These are phyloP conservation scores for Antheraea assamensis DNA, from an alignment of 2,888 invertebrate species.

Conservation along the genomic window DNA sequence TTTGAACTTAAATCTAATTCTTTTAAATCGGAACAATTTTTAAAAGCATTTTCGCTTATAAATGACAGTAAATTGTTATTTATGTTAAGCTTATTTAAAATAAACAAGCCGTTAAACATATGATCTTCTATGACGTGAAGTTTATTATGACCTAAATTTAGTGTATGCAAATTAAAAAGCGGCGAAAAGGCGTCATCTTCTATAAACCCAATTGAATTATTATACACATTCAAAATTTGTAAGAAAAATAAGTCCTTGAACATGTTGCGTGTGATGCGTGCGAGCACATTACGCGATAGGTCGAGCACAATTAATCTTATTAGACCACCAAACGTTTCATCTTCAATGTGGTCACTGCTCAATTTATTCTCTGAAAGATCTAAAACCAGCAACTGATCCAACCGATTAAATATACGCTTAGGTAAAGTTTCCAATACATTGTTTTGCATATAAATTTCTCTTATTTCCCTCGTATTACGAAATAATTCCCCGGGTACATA, in stretches of 20 bases:
- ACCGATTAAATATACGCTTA: slow-evolving; percentile 90
- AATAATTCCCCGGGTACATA: slow-evolving; percentile 92
- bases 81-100: slow-evolving; percentile 90
- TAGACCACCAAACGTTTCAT: slow-evolving; percentile 92
- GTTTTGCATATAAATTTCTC: slow-evolving; percentile 92
- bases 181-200: slow-evolving; percentile 94
- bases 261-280: slow-evolving; percentile 89
- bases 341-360: slow-evolving; percentile 92
- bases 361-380: slow-evolving; percentile 94
- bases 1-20: slow-evolving; percentile 95
- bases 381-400: slow-evolving; percentile 92
- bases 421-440: slow-evolving; percentile 93
- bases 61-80: slow-evolving; percentile 91
- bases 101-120: slow-evolving; percentile 91
- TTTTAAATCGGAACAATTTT: slow-evolving; percentile 93
- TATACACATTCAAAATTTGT: slow-evolving; percentile 92
- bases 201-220: slow-evolving; percentile 92
- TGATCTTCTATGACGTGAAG: slow-evolving; percentile 90
- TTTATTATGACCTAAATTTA: slow-evolving; percentile 94
- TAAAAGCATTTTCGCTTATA: slow-evolving; percentile 90
- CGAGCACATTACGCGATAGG: slow-evolving; percentile 91
- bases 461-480: slow-evolving; percentile 89
- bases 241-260: slow-evolving; percentile 94
- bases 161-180: slow-evolving; percentile 93
- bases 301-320: slow-evolving; percentile 93